Evolutionary conservation across 2,113 vertebrate species (phyloP), one percentile per base, ranked within the genome.

Genomic region (Urocolius indicus): DNA sequence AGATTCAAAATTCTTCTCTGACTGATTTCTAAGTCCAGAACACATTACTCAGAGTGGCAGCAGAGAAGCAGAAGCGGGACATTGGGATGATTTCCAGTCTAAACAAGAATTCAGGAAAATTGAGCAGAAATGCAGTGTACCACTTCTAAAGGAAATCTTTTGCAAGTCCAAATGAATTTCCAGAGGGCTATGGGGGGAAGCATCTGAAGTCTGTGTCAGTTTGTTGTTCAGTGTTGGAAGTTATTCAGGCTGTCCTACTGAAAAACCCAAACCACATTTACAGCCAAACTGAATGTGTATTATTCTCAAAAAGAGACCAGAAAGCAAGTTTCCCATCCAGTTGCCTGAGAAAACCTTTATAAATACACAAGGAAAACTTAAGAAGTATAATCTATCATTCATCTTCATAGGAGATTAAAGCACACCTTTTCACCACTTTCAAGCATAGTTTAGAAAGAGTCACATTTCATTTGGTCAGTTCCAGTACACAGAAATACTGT

Each of bases 81-180:
- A 61, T 0, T 61, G 57, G 73, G 92, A 94, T 82, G 52, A 81
- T 43, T 96, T 95, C 95, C 86, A 94, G 61, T 30, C 73, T 51
- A 67, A 88, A 83, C 86, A 87, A 90, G 76, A 93, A 84, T 75
- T 90, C 57, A 90, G 36, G 52, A 43, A 59, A 93, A 52, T 1
- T 49, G 57, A 68, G 36, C 58, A 88, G 61, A 90, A 93, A 59
- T 54, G 36, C 45, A 34, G 16, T 86, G 93, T 89, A 75, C 27
- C 23, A 91, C 94, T 93, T 91, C 89, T 82, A 49, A 87, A 46
- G 69, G 84, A 89, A 92, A 80, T 87, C 61, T 92, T 91, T 84
- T 92, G 34, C 46, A 91, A 97, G 57, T n/a, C 49, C 66, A 91
- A 82, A 61, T n/a, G 43, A 34, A 75, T 74, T 92, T 92, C 72